Percentiles rank a stretch among this genome's conserved stretches.
phyloP scores from a whole-genome alignment of 23 tunicate genomes.

The Halocynthia roretzi region DNA sequence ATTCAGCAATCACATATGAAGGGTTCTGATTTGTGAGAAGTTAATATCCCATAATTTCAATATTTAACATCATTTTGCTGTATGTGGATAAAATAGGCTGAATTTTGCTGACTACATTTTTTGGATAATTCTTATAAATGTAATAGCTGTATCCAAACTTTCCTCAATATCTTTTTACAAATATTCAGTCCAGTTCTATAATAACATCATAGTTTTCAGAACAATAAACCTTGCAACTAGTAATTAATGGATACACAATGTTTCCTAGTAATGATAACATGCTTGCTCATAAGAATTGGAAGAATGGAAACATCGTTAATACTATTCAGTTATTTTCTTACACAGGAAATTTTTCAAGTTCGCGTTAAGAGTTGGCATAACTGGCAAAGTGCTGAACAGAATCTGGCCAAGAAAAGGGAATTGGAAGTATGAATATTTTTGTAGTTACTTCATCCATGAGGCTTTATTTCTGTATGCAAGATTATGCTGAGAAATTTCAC shows the following conservation, averaged over 20 bases:
- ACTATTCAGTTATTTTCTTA: background rate
- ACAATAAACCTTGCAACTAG: no score
- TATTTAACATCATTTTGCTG: background rate
- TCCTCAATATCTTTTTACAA: no score
- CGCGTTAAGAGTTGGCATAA: slow-evolving; percentile 84
- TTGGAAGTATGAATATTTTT: slow-evolving; percentile 2
- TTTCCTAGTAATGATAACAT: background rate
- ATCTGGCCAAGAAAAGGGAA: slow-evolving; percentile 62
- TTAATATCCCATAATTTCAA: background rate
- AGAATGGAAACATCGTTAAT: background rate
- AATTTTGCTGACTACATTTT: no score
- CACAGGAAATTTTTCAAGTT: slow-evolving; percentile 29
- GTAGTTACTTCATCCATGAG: background rate
- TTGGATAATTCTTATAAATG: no score
- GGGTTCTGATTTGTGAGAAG: background rate
- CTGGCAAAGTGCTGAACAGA: slow-evolving; percentile 80
- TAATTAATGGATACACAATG: no score
- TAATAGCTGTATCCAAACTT: no score
- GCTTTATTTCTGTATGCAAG: no score
- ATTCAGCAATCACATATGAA: background rate
- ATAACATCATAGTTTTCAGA: no score
- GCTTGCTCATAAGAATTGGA: background rate
- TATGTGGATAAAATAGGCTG: no score
- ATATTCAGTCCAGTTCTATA: no score
- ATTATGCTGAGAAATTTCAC: no score